phyloP scores from a whole-genome alignment of 2,888 invertebrate genomes.

The Sisyra nigra region DNA sequence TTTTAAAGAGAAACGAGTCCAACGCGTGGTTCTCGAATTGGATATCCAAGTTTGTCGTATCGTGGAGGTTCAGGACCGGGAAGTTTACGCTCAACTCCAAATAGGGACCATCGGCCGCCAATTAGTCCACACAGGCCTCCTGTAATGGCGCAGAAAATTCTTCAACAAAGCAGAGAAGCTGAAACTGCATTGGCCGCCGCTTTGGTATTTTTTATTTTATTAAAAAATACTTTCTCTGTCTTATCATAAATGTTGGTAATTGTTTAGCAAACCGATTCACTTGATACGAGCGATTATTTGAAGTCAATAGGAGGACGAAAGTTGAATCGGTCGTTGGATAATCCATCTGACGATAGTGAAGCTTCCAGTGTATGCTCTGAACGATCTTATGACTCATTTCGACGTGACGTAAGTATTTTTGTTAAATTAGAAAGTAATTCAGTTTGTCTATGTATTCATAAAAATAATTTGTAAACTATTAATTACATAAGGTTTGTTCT shows the following conservation, averaged over 20 bases:
- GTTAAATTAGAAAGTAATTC: no score
- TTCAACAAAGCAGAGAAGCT: conserved; percentile 77
- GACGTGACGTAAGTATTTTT: conserved; percentile 54
- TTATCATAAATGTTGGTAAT: neutral
- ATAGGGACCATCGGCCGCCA: conserved; percentile 31
- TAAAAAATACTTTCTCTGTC: neutral
- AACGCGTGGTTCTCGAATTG: conserved; percentile 16
- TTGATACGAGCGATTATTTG: conserved; percentile 20
- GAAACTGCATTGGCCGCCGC: conserved; percentile 69
- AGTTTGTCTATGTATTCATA: no score
- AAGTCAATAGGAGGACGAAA: conserved; percentile 20
- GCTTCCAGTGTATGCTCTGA: conserved; percentile 94
- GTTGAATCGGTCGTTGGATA: conserved; percentile 34
- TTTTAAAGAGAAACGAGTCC: conserved; percentile 24
- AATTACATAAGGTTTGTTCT: no score
- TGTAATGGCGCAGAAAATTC: conserved; percentile 63
- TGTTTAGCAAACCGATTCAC: conserved; percentile 20
- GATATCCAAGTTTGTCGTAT: conserved; percentile 6
- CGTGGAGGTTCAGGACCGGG: conserved; percentile 15
- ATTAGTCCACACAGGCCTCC: conserved; percentile 38
- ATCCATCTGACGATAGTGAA: conserved; percentile 79
- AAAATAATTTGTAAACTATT: no score
- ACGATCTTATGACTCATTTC: conserved; percentile 66
- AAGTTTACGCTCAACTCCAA: conserved; percentile 23
- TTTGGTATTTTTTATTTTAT: conserved; percentile 26